Evolutionary conservation across 1,140 invertebrate genomes (phyloP), one percentile per base, ranked within the genome.

Genomic region (Drosophila navojoa): DNA sequence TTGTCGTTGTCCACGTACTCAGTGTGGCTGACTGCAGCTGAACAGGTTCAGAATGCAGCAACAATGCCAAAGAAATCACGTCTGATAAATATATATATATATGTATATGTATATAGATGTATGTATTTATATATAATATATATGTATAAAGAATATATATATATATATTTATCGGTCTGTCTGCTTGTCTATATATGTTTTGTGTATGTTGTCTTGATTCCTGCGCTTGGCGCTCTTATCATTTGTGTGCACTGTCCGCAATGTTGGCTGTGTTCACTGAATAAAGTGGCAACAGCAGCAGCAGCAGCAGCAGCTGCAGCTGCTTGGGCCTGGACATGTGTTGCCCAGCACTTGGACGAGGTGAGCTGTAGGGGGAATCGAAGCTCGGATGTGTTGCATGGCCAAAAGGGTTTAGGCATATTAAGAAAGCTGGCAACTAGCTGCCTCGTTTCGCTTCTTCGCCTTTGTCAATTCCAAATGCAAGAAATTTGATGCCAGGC

Each of bases 61-160:
- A 72, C 84, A 72, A 73, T 74, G 61, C 68, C 71, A 63, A 69
- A 74, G 81, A 86, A 87, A 86, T 86, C 81, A 86, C 82, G 82
- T 82, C 82, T 79, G 82, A 79, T 87, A 81, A 70, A 86, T 49
- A 79, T 77, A 45, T 32, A 61, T 54, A 32, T 70, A 54, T 22
- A 63, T 35, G 29, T 42, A 49, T 42, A 55, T 44, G 6, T 32
- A 45, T 32, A 32, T 45, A 32, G 32, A 32, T 6, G 4, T 32
- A 60, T 42, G 29, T 42, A 50, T 53, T 32, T 42, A 60, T 71
- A 49, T 32, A 61, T 47, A 19, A 19, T 19, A 19, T 19, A n/a
- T 19, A 19, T 55, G 2, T 9, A 45, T 15, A 19, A 19, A 19
- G 19, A 19, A 19, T 22, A 63, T 35, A 40, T 42, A 49, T 42